Conservation (phyloP, 1,140 invertebrate genomes). For the Philotrypesis tridentata region DNA sequence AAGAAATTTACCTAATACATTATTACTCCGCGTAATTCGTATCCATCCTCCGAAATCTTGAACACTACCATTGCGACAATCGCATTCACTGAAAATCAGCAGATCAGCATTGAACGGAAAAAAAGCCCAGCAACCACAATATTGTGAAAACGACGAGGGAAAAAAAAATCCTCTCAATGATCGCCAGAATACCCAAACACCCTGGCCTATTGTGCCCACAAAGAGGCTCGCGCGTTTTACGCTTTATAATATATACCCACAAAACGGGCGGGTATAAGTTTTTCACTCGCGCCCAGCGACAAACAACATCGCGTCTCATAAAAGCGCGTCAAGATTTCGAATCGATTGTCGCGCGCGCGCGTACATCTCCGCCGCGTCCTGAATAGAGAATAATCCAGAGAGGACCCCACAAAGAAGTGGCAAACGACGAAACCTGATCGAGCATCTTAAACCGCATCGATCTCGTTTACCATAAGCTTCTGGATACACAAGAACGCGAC, state of each 20-base stretch:
- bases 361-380: neutral
- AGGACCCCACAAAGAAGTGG: neutral
- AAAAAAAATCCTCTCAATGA: neutral
- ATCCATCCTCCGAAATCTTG: too few species aligned
- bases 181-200: conserved; percentile 29
- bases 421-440: conserved; percentile 29
- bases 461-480: neutral
- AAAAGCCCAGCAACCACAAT: neutral
- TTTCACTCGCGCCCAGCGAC: neutral
- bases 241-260: too few species aligned
- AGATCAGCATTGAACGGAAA: neutral
- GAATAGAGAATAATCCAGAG: neutral
- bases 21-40: too few species aligned
- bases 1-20: too few species aligned
- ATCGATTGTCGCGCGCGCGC: neutral
- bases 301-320: neutral
- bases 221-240: neutral
- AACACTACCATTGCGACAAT: neutral
- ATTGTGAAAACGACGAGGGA: neutral
- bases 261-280: neutral
- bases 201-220: neutral
- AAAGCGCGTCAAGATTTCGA: neutral
- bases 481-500: neutral
- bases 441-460: conserved; percentile 19
- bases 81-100: neutral